Percentiles rank a stretch among this genome's conserved stretches.
Evolutionary conservation across 2,797 vertebrate genomes (phyloP).

Genomic region (Sebastes taczanowskii): DNA sequence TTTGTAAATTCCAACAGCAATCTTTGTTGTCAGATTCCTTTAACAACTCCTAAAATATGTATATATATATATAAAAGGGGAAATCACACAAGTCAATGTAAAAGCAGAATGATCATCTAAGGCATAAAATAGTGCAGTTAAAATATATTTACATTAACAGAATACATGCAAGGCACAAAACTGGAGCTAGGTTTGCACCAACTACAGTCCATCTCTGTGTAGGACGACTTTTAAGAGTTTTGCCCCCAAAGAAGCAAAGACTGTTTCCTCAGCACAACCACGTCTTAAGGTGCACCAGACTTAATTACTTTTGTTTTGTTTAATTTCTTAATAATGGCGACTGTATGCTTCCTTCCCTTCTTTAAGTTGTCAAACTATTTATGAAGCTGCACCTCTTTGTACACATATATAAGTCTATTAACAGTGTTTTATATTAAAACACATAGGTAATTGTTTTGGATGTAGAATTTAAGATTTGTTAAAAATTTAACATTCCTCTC

Average conservation of each 20-base stretch:
- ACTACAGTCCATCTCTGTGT: neutral
- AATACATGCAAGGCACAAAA: neutral
- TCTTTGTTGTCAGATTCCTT: too few relatives aligned
- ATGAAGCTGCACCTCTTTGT: slow-evolving; percentile 47
- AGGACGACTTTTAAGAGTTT: neutral
- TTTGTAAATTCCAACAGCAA: too few relatives aligned
- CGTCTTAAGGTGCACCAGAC: neutral
- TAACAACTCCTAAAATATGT: too few relatives aligned
- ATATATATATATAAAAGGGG: too few relatives aligned
- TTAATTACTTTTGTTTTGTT: neutral
- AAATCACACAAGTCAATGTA: too few relatives aligned
- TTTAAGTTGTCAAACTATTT: slow-evolving; percentile 31
- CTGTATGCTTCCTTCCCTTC: neutral
- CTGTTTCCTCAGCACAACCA: neutral
- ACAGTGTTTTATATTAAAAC: slow-evolving; percentile 85
- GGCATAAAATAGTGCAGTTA: too few relatives aligned
- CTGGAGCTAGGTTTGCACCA: neutral
- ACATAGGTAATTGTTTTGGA: slow-evolving; percentile 33
- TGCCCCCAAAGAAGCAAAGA: neutral
- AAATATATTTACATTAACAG: too few relatives aligned
- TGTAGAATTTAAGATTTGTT: slow-evolving; percentile 30
- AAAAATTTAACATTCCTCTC: neutral
- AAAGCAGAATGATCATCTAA: too few relatives aligned
- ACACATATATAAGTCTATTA: slow-evolving; percentile 30
- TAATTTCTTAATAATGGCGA: neutral